Conservation (phyloP, 2,797 vertebrate genomes). For the Hipposideros larvatus region DNA sequence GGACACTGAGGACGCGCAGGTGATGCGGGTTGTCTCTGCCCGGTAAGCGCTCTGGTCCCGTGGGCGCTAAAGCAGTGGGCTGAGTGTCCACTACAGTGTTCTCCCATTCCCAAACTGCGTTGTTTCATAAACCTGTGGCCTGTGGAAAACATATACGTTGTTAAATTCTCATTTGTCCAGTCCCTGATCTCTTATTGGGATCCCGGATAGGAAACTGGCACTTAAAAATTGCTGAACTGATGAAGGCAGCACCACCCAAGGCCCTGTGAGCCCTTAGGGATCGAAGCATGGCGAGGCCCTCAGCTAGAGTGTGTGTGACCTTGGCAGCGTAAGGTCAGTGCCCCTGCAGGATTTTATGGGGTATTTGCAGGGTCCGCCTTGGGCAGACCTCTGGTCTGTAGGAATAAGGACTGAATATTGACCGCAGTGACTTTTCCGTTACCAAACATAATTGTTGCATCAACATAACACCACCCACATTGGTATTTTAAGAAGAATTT, state of each 20-base stretch:
- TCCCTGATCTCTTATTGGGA: fast-evolving
- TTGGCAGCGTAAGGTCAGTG: fast-evolving
- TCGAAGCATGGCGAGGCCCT: fast-evolving
- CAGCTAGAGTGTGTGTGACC: fast-evolving
- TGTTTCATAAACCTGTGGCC: fast-evolving
- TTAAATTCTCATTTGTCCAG: fast-evolving
- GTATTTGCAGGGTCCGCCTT: fast-evolving
- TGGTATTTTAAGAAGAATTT: background rate
- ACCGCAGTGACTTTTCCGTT: background rate
- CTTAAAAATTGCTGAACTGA: fast-evolving
- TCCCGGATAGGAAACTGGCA: background rate
- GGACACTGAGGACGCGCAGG: fast-evolving
- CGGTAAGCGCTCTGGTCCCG: fast-evolving
- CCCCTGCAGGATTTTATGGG: fast-evolving
- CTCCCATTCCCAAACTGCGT: fast-evolving
- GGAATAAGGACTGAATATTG: fast-evolving
- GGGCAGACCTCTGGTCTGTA: fast-evolving
- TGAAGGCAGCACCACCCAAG: fast-evolving
- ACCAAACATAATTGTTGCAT: background rate
- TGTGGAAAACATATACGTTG: fast-evolving
- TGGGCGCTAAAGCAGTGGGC: fast-evolving
- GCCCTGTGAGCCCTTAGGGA: fast-evolving
- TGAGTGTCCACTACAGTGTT: fast-evolving
- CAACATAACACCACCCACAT: fast-evolving
- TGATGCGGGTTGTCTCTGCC: fast-evolving